Percentiles rank a stretch among this genome's conserved stretches.
phyloP scores from a whole-genome alignment of 2,888 invertebrate species.

The Geophilus truncorum region DNA sequence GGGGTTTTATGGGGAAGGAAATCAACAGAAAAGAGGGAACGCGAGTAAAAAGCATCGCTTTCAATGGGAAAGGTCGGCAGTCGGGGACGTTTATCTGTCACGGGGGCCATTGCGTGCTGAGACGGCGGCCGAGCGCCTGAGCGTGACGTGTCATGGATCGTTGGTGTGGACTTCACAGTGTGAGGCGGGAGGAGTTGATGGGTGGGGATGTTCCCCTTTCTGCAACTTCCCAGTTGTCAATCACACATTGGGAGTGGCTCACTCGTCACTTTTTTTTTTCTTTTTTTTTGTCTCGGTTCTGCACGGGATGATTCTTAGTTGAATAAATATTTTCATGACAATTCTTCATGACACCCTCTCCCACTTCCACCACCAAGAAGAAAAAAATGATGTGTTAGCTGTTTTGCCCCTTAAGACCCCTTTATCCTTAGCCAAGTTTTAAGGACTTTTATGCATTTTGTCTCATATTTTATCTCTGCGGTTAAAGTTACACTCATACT shows the following conservation, averaged over 20 bases:
- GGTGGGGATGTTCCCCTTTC: conserved; percentile 27
- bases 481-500: neutral
- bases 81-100: conserved; percentile 13
- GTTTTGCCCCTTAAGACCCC: neutral
- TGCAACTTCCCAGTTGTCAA: conserved; percentile 27
- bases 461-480: conserved; percentile 14
- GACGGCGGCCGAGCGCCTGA: conserved; percentile 18
- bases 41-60: conserved; percentile 3
- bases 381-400: neutral
- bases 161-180: conserved; percentile 24
- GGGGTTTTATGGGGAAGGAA: conserved; percentile 23
- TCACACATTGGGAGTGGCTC: conserved; percentile 11
- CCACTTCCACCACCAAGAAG: too few relatives aligned
- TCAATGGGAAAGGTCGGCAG: conserved; percentile 20
- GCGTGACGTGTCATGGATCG: conserved; percentile 27
- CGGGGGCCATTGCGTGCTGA: conserved; percentile 20
- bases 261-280: neutral
- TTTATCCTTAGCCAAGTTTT: neutral
- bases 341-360: neutral
- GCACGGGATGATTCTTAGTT: neutral
- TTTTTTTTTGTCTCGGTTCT: neutral
- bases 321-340: neutral
- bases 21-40: conserved; percentile 10
- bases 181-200: conserved; percentile 23
- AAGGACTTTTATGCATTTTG: conserved; percentile 21